These are phyloP conservation scores for Mesaphorura yosii DNA, from an alignment of 1,140 invertebrate species.

Conservation along the genomic window DNA sequence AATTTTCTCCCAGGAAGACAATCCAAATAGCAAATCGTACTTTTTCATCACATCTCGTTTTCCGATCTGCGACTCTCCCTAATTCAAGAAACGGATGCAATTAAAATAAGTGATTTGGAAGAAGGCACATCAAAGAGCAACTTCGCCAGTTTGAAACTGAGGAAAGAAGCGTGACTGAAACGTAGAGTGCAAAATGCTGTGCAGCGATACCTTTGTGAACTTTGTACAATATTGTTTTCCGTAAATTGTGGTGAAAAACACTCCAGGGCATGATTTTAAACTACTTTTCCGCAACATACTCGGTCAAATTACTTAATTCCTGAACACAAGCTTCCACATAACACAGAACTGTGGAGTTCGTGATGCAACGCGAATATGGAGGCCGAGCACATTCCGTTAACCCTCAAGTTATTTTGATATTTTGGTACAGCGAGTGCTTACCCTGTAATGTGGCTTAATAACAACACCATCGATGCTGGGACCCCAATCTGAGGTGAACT, in stretches of 20 bases:
- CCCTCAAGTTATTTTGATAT: background rate
- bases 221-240: too few relatives aligned
- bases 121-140: too few relatives aligned
- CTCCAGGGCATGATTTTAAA: background rate
- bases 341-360: too few relatives aligned
- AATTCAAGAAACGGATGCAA: too few relatives aligned
- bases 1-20: constrained; percentile 43
- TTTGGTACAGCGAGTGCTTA: background rate
- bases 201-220: too few relatives aligned
- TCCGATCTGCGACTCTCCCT: constrained; percentile 18
- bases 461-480: constrained; percentile 76
- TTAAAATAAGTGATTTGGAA: too few relatives aligned
- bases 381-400: too few relatives aligned
- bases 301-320: background rate
- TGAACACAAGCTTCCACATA: too few relatives aligned
- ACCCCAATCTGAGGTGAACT: constrained; percentile 72
- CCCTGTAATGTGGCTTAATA: constrained; percentile 47
- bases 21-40: constrained; percentile 47
- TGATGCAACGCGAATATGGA: too few relatives aligned
- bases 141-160: too few relatives aligned
- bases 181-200: too few relatives aligned
- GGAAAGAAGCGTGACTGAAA: too few relatives aligned
- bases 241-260: background rate
- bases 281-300: background rate
- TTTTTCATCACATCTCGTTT: constrained; percentile 31